A percentile compares a stretch with the other conserved stretches of the same genome.
phyloP scores from a whole-genome alignment of 2,797 vertebrate genomes.

The Sebastes oblongus region DNA sequence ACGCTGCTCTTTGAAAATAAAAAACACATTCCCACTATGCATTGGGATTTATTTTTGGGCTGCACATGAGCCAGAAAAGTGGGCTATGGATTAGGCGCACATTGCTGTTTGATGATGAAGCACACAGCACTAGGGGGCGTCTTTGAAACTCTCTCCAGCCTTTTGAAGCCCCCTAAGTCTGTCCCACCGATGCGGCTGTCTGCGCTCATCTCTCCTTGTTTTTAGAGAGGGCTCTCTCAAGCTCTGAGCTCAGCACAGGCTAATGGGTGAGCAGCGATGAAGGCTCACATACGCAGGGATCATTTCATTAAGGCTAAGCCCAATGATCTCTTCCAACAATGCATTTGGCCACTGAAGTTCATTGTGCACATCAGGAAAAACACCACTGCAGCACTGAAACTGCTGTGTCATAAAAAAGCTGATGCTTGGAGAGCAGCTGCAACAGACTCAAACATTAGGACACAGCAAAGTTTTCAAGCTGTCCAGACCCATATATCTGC shows the following conservation, averaged over 20 bases:
- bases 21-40: conserved; percentile 51
- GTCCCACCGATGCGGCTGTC: conserved; percentile 40
- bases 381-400: conserved; percentile 31
- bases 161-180: conserved; percentile 63
- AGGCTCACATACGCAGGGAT: conserved; percentile 35
- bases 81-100: conserved; percentile 66
- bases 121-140: conserved; percentile 54
- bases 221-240: conserved; percentile 16
- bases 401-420: conserved; percentile 47
- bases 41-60: conserved; percentile 69
- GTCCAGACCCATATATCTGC: conserved; percentile 28
- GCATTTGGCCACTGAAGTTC: conserved; percentile 20
- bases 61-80: conserved; percentile 58
- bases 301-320: conserved; percentile 49
- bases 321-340: conserved; percentile 51
- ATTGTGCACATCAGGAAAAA: conserved; percentile 17
- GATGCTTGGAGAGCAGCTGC: conserved; percentile 50
- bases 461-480: conserved; percentile 43
- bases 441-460: conserved; percentile 25
- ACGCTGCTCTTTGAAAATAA: conserved; percentile 63
- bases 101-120: conserved; percentile 73
- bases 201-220: conserved; percentile 32
- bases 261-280: conserved; percentile 40
- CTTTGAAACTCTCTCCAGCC: conserved; percentile 63
- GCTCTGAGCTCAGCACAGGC: conserved; percentile 24